These are phyloP conservation scores for Heliconius cydno DNA, from an alignment of 2,888 invertebrate genomes.

Conservation along the genomic window DNA sequence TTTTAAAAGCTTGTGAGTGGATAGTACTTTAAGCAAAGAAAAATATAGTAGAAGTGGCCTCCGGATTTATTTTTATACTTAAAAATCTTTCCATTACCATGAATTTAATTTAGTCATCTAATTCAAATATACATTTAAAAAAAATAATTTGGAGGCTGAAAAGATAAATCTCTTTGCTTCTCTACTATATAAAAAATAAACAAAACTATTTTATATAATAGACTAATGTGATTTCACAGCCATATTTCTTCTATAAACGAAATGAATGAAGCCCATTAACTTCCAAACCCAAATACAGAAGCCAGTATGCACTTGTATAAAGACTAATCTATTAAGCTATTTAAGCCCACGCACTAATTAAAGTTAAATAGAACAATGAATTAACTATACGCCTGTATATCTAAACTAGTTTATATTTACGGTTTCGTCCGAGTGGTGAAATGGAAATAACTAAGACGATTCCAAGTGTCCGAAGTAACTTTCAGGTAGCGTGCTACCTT, in stretches of 20 bases:
- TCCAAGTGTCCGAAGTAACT: not conserved
- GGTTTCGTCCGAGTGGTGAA: not conserved
- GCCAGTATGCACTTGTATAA: not conserved
- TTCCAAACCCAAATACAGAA: not conserved
- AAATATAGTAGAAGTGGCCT: too few relatives aligned
- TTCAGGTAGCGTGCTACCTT: too few relatives aligned
- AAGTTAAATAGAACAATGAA: not conserved
- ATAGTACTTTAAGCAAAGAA: too few relatives aligned
- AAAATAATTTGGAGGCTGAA: too few relatives aligned
- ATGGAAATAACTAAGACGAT: not conserved
- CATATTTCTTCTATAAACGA: not conserved
- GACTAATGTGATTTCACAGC: too few relatives aligned
- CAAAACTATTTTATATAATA: too few relatives aligned
- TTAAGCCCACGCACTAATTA: conserved; percentile 25
- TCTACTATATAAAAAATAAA: not conserved
- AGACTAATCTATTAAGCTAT: conserved; percentile 12
- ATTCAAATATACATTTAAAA: too few relatives aligned
- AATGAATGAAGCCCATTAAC: not conserved
- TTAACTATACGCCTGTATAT: not conserved
- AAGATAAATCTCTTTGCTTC: not conserved
- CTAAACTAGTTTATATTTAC: not conserved
- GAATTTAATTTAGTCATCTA: too few relatives aligned
- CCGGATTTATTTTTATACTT: too few relatives aligned
- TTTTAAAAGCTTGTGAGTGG: too few relatives aligned
- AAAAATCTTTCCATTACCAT: too few relatives aligned